Conservation (phyloP, 2,797 vertebrate genomes). For the Merluccius polli region DNA sequence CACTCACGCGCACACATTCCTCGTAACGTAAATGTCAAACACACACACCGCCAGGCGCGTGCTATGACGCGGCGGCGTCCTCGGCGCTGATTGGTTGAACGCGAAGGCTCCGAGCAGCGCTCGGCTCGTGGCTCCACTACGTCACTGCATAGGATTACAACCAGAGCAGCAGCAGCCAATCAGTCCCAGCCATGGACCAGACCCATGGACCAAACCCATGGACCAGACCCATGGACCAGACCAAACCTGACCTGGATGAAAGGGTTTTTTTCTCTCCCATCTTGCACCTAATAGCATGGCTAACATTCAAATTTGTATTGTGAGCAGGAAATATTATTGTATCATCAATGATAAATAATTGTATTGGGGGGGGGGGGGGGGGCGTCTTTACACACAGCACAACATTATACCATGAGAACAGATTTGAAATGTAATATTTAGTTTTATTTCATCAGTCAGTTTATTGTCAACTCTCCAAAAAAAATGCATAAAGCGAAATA, state of each 20-base stretch:
- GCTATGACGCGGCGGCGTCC: slow-evolving; percentile 43
- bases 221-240: too few species aligned
- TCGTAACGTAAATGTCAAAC: slow-evolving; percentile 72
- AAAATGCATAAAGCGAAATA: neutral
- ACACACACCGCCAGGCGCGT: slow-evolving; percentile 61
- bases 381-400: neutral
- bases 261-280: neutral
- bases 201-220: too few species aligned
- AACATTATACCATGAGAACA: neutral
- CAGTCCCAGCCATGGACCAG: neutral
- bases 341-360: neutral
- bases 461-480: neutral
- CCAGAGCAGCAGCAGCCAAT: neutral
- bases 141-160: neutral
- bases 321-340: neutral
- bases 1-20: slow-evolving; percentile 26
- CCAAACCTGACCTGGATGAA: too few species aligned
- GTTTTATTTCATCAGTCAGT: neutral
- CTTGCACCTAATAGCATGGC: neutral
- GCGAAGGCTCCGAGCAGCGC: neutral
- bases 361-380: too few species aligned
- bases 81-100: slow-evolving; percentile 50
- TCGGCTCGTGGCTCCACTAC: neutral
- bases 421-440: neutral
- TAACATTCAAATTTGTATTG: neutral